Percentiles rank a stretch among this genome's conserved stretches.
These are phyloP conservation scores for Ginglymostoma cirratum DNA, from an alignment of 2,113 vertebrate genomes.

Conservation along the genomic window DNA sequence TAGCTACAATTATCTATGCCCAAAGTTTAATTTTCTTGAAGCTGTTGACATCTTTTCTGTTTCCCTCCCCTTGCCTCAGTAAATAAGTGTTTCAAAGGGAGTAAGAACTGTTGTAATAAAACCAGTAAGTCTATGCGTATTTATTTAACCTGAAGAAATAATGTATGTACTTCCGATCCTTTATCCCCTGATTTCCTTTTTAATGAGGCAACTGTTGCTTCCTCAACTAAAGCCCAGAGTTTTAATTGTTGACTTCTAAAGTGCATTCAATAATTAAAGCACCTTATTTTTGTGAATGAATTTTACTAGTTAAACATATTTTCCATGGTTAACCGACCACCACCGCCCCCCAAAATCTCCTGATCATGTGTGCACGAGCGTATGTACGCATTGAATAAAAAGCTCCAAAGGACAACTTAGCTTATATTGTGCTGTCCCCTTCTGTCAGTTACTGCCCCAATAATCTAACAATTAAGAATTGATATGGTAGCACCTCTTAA, in stretches of 20 bases:
- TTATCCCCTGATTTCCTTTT: background rate
- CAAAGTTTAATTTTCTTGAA: background rate
- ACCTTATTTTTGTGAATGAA: background rate
- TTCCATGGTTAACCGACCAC: background rate
- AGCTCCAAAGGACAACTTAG: background rate
- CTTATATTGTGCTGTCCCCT: background rate
- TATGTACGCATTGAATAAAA: background rate
- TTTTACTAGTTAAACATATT: background rate
- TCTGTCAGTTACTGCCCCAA: background rate
- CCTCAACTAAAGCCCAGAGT: background rate
- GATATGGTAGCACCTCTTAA: background rate
- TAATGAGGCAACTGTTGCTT: background rate
- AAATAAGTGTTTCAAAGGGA: background rate
- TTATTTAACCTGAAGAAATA: background rate
- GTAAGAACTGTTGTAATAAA: background rate
- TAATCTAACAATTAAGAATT: background rate
- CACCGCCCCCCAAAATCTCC: background rate
- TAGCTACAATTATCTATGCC: background rate
- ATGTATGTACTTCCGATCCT: background rate
- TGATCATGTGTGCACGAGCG: too few species aligned
- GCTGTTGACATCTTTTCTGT: background rate
- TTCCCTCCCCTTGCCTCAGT: background rate
- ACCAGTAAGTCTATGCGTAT: background rate
- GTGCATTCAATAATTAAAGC: too few species aligned
- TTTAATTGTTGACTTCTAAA: background rate